Percentiles rank a stretch among this genome's conserved stretches.
Evolutionary conservation across 2,888 invertebrate genomes (phyloP).

Genomic region (Caenorhabditis virilis): DNA sequence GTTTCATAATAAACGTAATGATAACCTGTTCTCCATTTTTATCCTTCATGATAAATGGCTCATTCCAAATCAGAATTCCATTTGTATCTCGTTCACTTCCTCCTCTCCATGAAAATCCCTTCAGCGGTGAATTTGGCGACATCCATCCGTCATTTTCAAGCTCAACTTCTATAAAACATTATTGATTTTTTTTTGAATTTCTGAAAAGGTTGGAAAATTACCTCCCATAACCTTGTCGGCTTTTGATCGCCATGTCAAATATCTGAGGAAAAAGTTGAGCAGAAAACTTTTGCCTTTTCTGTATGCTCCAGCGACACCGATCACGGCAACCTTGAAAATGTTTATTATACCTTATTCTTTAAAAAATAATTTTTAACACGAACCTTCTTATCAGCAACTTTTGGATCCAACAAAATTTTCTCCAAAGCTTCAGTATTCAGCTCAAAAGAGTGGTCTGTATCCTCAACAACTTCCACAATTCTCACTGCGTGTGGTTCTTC

Average conservation of each 20-base stretch:
- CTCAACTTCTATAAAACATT: constrained; percentile 33
- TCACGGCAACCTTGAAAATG: constrained; percentile 47
- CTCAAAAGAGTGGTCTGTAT: constrained; percentile 47
- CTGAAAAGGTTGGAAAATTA: too few species aligned
- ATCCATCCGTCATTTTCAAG: constrained; percentile 45
- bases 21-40: constrained; percentile 55
- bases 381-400: constrained; percentile 59
- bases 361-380: too few species aligned
- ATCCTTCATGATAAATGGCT: constrained; percentile 53
- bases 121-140: constrained; percentile 40
- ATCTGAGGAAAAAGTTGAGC: constrained; percentile 58
- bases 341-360: neutral
- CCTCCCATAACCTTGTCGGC: constrained; percentile 31
- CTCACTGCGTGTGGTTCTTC: constrained; percentile 36
- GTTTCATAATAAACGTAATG: too few species aligned
- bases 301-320: constrained; percentile 56
- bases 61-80: constrained; percentile 56
- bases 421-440: constrained; percentile 70
- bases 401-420: constrained; percentile 67
- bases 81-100: constrained; percentile 56
- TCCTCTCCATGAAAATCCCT: constrained; percentile 58
- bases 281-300: constrained; percentile 57
- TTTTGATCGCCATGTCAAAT: constrained; percentile 45
- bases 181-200: too few species aligned
- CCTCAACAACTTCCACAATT: constrained; percentile 50